These are phyloP conservation scores for Glomeris maerens DNA, from an alignment of 1,140 invertebrate species.

Conservation along the genomic window DNA sequence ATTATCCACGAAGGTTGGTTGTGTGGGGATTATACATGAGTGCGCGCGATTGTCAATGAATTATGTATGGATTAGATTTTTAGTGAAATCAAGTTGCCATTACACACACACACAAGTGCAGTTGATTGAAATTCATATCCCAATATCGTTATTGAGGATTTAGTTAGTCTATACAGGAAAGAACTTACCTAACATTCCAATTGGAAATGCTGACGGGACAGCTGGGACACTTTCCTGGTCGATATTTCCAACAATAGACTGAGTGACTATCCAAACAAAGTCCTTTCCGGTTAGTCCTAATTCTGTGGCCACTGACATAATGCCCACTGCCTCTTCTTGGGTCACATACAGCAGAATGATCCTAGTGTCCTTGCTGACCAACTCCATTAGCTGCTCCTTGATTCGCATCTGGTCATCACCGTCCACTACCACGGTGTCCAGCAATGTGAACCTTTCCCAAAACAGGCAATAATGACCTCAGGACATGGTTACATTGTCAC, in stretches of 20 bases:
- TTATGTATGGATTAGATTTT: no score
- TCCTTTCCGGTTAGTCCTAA: constrained; percentile 81
- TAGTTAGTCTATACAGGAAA: no score
- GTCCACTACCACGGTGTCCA: constrained; percentile 54
- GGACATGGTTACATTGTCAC: not conserved
- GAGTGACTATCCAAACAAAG: constrained; percentile 94
- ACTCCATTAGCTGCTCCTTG: constrained; percentile 45
- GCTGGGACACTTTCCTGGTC: constrained; percentile 30
- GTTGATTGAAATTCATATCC: no score
- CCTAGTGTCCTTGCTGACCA: constrained; percentile 78
- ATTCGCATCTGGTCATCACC: constrained; percentile 28
- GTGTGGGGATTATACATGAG: no score
- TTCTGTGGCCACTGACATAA: constrained; percentile 61
- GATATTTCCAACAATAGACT: constrained; percentile 61
- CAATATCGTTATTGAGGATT: no score
- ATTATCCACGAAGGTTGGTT: no score
- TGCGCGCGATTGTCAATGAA: no score
- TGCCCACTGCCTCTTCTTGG: constrained; percentile 66
- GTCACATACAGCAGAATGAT: constrained; percentile 88
- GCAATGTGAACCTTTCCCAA: constrained; percentile 50
- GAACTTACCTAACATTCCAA: constrained; percentile 85
- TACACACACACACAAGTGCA: no score
- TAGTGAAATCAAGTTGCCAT: no score
- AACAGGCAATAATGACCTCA: not conserved
- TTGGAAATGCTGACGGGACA: constrained; percentile 67